A percentile compares a stretch with the other conserved stretches of the same genome.
Evolutionary conservation across 2,888 invertebrate genomes (phyloP).

Genomic region (Diarsia mendica): DNA sequence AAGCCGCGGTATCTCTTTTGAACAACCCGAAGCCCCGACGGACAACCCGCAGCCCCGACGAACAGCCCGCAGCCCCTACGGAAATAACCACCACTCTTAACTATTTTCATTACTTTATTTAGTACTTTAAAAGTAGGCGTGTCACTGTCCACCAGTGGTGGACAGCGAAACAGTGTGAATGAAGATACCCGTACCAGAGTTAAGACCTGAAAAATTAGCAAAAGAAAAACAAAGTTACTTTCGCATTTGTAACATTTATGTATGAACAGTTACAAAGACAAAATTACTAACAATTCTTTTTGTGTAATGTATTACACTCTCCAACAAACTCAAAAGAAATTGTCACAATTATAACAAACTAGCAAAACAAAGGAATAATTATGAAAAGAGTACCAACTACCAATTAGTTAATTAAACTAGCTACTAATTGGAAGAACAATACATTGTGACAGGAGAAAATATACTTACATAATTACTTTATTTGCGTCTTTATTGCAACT

Average conservation of each 20-base stretch:
- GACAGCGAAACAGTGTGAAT: no score
- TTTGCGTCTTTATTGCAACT: conserved; percentile 17
- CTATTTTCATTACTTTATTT: no score
- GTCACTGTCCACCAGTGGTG: no score
- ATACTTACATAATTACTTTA: conserved; percentile 31
- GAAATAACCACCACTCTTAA: no score
- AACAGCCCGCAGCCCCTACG: no score
- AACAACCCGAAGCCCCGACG: no score
- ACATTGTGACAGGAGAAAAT: conserved; percentile 28
- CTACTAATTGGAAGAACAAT: conserved; percentile 45
- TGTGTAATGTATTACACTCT: not conserved
- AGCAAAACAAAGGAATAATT: conserved; percentile 40
- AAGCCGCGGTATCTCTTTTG: no score
- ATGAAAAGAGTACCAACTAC: conserved; percentile 13
- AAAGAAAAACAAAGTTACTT: not conserved
- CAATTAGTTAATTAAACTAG: conserved; percentile 50
- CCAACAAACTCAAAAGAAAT: conserved; percentile 10
- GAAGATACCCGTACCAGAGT: no score
- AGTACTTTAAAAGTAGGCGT: no score
- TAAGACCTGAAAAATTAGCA: not conserved
- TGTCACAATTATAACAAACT: conserved; percentile 7
- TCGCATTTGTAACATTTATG: not conserved
- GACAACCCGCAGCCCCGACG: no score
- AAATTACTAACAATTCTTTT: not conserved
- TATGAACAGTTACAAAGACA: not conserved